phyloP scores from a whole-genome alignment of 2,888 invertebrate genomes.

The Copidosoma aretas region DNA sequence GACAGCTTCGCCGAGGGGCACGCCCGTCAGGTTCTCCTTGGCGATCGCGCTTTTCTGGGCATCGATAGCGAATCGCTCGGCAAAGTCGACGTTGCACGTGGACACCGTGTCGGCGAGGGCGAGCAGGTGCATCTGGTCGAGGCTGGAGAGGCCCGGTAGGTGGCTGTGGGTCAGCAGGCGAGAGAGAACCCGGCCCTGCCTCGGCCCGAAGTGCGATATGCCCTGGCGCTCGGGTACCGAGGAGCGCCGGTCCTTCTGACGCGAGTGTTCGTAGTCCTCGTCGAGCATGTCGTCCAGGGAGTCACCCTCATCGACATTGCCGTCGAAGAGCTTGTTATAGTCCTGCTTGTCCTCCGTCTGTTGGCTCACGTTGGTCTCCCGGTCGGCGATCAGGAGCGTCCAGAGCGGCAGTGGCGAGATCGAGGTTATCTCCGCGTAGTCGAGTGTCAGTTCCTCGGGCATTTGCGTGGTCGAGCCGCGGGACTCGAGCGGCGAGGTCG shows the following conservation, averaged over 20 bases:
- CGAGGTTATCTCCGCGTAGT: conserved; percentile 96
- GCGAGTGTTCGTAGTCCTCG: conserved; percentile 70
- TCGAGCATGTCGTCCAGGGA: conserved; percentile 82
- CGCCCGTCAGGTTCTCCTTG: conserved; percentile 70
- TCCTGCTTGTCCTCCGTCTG: conserved; percentile 68
- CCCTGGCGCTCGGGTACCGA: conserved; percentile 78
- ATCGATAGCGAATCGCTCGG: conserved; percentile 77
- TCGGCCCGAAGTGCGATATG: conserved; percentile 85
- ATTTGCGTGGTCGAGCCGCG: conserved; percentile 79
- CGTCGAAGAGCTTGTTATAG: conserved; percentile 91
- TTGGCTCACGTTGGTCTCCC: conserved; percentile 66
- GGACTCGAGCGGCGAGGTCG: conserved; percentile 79
- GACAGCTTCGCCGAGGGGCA: conserved; percentile 66
- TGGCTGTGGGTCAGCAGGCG: conserved; percentile 93
- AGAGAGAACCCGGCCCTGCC: conserved; percentile 85
- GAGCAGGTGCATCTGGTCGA: conserved; percentile 99
- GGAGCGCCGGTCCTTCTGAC: conserved; percentile 70
- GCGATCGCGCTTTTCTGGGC: conserved; percentile 73
- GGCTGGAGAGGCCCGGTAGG: conserved; percentile 90
- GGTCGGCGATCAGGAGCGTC: conserved; percentile 94
- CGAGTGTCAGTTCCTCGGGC: conserved; percentile 86
- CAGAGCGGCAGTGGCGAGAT: conserved; percentile 97
- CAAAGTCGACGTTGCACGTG: conserved; percentile 87
- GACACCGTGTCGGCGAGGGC: conserved; percentile 98
- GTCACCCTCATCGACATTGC: conserved; percentile 78